Evolutionary conservation across 2,888 invertebrate species (phyloP).

Genomic region (Clepsis dumicolana): DNA sequence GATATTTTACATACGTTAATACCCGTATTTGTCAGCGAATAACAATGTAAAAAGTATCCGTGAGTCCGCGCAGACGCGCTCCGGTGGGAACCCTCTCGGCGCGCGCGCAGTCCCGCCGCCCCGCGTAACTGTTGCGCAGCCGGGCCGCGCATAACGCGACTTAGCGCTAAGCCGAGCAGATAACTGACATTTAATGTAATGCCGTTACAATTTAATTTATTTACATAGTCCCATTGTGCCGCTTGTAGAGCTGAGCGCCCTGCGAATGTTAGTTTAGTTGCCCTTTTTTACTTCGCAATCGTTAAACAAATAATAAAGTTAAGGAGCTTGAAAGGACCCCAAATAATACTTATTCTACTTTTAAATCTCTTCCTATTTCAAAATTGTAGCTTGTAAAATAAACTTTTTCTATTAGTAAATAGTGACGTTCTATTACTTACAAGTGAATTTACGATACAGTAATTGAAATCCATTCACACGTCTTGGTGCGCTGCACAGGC

Average conservation of each 20-base stretch:
- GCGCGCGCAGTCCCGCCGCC: neutral
- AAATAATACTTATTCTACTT: neutral
- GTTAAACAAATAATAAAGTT: conserved; percentile 10
- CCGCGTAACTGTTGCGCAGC: no score
- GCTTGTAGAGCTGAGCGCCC: neutral
- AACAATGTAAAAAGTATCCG: neutral
- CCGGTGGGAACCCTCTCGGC: neutral
- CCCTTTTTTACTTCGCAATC: conserved; percentile 4
- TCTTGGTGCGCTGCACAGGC: no score
- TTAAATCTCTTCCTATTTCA: neutral
- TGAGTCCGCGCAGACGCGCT: neutral
- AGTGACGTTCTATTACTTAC: no score
- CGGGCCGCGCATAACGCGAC: conserved; percentile 18
- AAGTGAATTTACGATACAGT: no score
- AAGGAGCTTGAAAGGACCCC: neutral
- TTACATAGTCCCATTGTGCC: conserved; percentile 10
- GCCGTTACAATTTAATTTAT: conserved; percentile 39
- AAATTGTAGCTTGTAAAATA: neutral
- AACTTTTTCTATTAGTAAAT: no score
- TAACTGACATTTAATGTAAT: conserved; percentile 39
- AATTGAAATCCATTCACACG: no score
- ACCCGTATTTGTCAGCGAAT: neutral
- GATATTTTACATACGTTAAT: no score
- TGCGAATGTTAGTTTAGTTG: neutral
- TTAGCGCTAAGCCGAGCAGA: conserved; percentile 28